These are phyloP conservation scores for Polypterus bichir DNA, from an alignment of 2,113 vertebrate genomes.

Conservation along the genomic window DNA sequence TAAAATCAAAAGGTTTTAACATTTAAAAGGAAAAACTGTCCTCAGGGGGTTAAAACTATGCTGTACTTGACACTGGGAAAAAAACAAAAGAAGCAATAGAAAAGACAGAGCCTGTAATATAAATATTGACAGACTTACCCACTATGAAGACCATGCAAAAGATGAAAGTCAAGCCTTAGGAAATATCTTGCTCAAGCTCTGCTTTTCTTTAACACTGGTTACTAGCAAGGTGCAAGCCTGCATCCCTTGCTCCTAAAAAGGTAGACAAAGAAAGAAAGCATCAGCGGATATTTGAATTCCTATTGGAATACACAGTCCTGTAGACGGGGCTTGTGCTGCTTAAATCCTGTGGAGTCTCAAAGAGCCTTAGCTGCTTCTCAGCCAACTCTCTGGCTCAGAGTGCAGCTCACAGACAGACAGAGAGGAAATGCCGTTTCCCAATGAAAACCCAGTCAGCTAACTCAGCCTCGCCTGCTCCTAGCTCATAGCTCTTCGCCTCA, in stretches of 20 bases:
- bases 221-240: constrained; percentile 53
- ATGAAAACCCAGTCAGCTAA: constrained; percentile 18
- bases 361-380: constrained; percentile 20
- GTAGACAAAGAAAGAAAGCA: constrained; percentile 26
- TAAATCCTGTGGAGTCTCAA: constrained; percentile 18
- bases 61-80: neutral
- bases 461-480: constrained; percentile 14
- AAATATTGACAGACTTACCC: constrained; percentile 46
- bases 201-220: constrained; percentile 20
- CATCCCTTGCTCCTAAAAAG: constrained; percentile 37
- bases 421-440: constrained; percentile 38
- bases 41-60: neutral
- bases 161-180: constrained; percentile 34
- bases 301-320: constrained; percentile 18
- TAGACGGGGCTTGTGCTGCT: constrained; percentile 24
- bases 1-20: neutral
- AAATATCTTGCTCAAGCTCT: constrained; percentile 32
- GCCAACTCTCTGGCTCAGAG: constrained; percentile 20
- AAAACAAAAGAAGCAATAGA: constrained; percentile 22
- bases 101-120: constrained; percentile 24
- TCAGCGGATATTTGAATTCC: constrained; percentile 27
- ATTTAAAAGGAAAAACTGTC: neutral
- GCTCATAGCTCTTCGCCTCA: too few relatives aligned
- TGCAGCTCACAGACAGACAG: constrained; percentile 30
- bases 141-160: constrained; percentile 44